These are phyloP conservation scores for Tetanocera ferruginea DNA, from an alignment of 2,888 invertebrate genomes.

Conservation along the genomic window DNA sequence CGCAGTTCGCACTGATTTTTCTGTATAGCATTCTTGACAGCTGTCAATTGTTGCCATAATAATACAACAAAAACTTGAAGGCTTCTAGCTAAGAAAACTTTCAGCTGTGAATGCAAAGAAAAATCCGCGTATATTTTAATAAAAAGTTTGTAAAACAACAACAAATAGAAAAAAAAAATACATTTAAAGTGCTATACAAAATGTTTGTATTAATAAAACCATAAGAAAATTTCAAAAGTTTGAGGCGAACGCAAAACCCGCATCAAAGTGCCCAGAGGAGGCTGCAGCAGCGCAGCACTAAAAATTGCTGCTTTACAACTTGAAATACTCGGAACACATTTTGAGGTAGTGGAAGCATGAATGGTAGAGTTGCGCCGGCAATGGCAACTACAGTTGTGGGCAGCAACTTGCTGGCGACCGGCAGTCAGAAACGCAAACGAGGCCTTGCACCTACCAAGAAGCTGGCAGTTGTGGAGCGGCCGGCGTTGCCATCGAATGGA, in stretches of 20 bases:
- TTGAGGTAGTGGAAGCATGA: not conserved
- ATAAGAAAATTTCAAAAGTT: not conserved
- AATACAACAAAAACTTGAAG: slow-evolving; percentile 11
- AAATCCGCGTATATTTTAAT: slow-evolving; percentile 3
- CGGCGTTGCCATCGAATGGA: not conserved
- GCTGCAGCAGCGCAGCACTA: not conserved
- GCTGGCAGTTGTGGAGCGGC: not conserved
- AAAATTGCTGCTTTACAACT: not conserved
- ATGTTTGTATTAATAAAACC: not conserved
- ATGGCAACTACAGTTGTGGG: not conserved
- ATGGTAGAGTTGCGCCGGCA: not conserved
- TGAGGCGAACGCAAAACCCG: not conserved
- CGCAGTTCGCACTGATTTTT: not conserved
- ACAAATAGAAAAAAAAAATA: not conserved
- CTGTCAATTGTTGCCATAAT: not conserved
- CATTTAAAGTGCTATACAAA: not conserved
- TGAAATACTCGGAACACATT: not conserved
- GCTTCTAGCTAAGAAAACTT: not conserved
- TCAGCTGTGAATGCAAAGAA: not conserved
- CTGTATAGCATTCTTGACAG: not conserved
- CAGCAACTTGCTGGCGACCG: not conserved
- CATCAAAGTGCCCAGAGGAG: not conserved
- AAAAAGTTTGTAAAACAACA: not conserved
- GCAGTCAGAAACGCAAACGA: slow-evolving; percentile 34
- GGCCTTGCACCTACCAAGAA: slow-evolving; percentile 21